These are phyloP conservation scores for Parnassius mnemosyne DNA, from an alignment of 2,888 invertebrate genomes.

Conservation along the genomic window DNA sequence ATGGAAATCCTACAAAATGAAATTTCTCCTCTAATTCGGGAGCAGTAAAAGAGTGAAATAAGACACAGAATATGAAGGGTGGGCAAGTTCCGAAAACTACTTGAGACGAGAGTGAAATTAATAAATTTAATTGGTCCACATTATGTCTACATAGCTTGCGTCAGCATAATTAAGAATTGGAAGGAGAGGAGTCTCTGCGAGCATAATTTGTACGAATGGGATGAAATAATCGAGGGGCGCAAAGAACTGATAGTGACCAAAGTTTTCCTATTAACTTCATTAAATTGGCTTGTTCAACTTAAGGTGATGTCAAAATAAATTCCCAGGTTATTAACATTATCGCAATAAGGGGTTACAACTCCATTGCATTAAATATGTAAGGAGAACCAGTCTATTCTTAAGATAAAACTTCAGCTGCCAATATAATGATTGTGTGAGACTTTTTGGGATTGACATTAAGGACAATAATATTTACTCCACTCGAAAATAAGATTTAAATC, in stretches of 20 bases:
- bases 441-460: background rate
- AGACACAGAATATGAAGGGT: too few relatives aligned
- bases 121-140: too few relatives aligned
- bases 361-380: background rate
- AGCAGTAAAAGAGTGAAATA: too few relatives aligned
- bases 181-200: background rate
- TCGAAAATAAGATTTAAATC: background rate
- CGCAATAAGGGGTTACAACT: background rate
- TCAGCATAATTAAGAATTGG: background rate
- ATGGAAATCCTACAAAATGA: too few relatives aligned
- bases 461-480: background rate
- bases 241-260: background rate
- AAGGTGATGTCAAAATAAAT: background rate
- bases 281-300: background rate
- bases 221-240: background rate
- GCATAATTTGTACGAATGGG: background rate
- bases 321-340: background rate
- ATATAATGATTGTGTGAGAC: background rate
- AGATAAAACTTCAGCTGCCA: background rate
- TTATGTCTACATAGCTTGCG: background rate
- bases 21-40: too few relatives aligned
- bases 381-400: background rate
- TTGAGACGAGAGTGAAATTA: too few relatives aligned
- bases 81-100: too few relatives aligned
- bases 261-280: background rate